phyloP scores from a whole-genome alignment of 2,113 vertebrate genomes.

The Grallaria varia region DNA sequence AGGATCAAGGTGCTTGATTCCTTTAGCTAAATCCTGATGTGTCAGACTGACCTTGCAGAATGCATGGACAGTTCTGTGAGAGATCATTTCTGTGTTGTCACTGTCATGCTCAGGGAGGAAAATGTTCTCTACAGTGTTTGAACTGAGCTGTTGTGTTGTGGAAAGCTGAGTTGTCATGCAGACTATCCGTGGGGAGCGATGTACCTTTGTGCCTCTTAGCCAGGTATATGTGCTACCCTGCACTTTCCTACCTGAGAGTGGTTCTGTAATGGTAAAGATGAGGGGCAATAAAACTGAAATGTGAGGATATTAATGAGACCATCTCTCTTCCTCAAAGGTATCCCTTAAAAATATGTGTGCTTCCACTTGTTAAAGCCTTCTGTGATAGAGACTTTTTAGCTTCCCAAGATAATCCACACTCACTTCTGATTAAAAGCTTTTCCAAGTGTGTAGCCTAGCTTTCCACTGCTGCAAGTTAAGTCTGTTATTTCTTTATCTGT shows the following conservation, averaged over 20 bases:
- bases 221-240: accelerated
- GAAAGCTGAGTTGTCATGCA: background rate
- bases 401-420: background rate
- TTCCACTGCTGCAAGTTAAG: background rate
- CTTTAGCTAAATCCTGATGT: background rate
- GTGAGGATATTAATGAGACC: background rate
- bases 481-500: background rate
- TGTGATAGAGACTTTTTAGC: background rate
- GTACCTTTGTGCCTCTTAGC: background rate
- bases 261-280: background rate
- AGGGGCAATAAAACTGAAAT: background rate
- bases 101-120: background rate
- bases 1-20: background rate
- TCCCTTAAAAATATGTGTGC: background rate
- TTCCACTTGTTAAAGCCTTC: background rate
- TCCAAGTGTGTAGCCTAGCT: background rate
- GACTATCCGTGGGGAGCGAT: accelerated
- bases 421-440: background rate
- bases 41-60: background rate
- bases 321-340: background rate
- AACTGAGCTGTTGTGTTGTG: background rate
- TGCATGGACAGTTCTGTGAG: background rate
- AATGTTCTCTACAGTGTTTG: background rate
- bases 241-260: background rate
- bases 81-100: background rate